Evolutionary conservation across 23 tunicate species (phyloP).

Genomic region (Ciona savignyi): DNA sequence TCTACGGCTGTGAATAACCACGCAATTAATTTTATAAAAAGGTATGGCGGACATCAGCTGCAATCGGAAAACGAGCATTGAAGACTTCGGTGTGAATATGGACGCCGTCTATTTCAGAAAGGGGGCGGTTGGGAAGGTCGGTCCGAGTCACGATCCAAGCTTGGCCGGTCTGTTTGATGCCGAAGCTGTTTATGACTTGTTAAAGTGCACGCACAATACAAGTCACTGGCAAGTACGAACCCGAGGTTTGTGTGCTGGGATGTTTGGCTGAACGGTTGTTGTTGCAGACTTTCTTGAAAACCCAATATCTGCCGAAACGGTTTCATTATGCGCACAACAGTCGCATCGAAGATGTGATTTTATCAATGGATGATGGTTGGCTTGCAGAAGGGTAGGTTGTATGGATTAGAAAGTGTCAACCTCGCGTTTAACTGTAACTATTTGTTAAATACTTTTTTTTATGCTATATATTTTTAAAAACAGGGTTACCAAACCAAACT

Average conservation of each 20-base stretch:
- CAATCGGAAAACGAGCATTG: constrained; percentile 39
- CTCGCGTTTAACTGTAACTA: no score
- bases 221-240: constrained; percentile 64
- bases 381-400: constrained; percentile 41
- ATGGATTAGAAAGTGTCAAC: no score
- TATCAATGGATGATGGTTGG: constrained; percentile 47
- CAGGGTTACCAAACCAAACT: no score
- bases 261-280: neutral
- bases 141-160: constrained; percentile 29
- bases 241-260: neutral
- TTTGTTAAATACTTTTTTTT: no score
- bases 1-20: no score
- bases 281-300: constrained; percentile 31
- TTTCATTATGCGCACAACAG: constrained; percentile 56
- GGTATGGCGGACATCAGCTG: constrained; percentile 61
- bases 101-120: constrained; percentile 33
- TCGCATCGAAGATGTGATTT: constrained; percentile 33
- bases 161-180: constrained; percentile 33
- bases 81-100: constrained; percentile 46
- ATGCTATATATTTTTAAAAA: no score
- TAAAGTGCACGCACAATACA: constrained; percentile 38
- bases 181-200: constrained; percentile 19
- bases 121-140: constrained; percentile 63
- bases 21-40: no score
- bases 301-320: constrained; percentile 61